Evolutionary conservation across 2,888 invertebrate species (phyloP), one percentile per base, ranked within the genome.

Genomic region (Notodromas monacha): DNA sequence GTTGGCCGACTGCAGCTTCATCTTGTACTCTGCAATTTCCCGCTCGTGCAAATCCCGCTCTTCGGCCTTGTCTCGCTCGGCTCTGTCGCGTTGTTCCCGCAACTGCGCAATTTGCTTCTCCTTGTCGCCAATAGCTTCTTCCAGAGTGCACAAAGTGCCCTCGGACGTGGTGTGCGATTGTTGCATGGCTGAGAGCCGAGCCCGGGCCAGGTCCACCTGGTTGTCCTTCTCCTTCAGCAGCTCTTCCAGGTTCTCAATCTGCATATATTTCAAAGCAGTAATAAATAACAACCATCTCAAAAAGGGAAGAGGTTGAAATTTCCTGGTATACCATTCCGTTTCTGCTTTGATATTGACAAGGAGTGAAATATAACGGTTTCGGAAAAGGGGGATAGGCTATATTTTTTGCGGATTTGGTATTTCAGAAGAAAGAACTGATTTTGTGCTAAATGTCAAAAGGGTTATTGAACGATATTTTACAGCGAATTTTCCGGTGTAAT

Each of bases 181-280:
- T 56, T 81, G 81, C 66, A 84, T 74, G 34, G 81, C 36, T 6
- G 37, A 37, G 31, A 45, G 36, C 40, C 81, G 60, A 16, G 77
- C 77, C 38, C 81, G 57, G 2, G 81, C 76, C 70, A 79, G 76
- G 42, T 84, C 79, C 32, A 96, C 73, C 57, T 89, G 86, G 51
- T 79, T 79, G 48, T 96, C 92, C 54, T 89, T 92, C 48, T 96
- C 96, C 52, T 81, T 79, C 31, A 96, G 58, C 31, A 84, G 58
- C 45, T 89, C 89, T 56, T 96, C 96, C 38, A 92, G 56, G 49
- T 84, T 86, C 55, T 96, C 92, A 45, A 92, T 76, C 81, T 92
- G 46, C 16, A 12, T 27, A 6, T 13, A 21, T n/a, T n/a, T n/a
- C 21, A n/a, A 26, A n/a, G n/a, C n/a, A n/a, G n/a, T n/a, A n/a